phyloP scores from a whole-genome alignment of 2,888 invertebrate genomes.

The Microctonus aethiopoides region DNA sequence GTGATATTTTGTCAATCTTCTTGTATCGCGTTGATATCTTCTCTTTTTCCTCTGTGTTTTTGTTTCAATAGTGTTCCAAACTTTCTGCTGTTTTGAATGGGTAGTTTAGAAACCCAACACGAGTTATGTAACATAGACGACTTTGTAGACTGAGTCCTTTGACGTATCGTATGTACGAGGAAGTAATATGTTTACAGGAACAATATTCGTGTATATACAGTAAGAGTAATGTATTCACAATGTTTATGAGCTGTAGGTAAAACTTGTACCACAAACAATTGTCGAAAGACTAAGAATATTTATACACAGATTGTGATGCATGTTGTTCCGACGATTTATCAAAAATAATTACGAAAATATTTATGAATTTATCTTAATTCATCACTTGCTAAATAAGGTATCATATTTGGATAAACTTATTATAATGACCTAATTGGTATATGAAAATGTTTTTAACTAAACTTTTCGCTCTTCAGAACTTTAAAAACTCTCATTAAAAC shows the following conservation, averaged over 20 bases:
- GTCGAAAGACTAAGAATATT: no score
- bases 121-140: constrained; percentile 12
- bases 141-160: neutral
- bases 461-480: constrained; percentile 16
- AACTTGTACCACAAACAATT: no score
- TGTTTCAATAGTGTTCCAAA: neutral
- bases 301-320: no score
- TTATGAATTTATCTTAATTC: neutral
- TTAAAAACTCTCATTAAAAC: constrained; percentile 1
- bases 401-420: neutral
- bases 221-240: no score
- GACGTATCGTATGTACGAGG: neutral
- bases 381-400: neutral
- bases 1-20: no score
- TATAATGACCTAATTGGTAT: neutral
- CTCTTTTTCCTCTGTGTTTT: no score
- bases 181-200: neutral
- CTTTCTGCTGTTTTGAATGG: neutral
- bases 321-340: no score
- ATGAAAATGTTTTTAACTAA: neutral
- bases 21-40: no score
- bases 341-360: neutral
- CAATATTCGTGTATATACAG: no score
- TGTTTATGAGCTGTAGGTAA: no score
- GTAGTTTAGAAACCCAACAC: constrained; percentile 33